Evolutionary conservation across 2,797 vertebrate genomes (phyloP), one percentile per base, ranked within the genome.

Genomic region (Distichodus sexfasciatus): DNA sequence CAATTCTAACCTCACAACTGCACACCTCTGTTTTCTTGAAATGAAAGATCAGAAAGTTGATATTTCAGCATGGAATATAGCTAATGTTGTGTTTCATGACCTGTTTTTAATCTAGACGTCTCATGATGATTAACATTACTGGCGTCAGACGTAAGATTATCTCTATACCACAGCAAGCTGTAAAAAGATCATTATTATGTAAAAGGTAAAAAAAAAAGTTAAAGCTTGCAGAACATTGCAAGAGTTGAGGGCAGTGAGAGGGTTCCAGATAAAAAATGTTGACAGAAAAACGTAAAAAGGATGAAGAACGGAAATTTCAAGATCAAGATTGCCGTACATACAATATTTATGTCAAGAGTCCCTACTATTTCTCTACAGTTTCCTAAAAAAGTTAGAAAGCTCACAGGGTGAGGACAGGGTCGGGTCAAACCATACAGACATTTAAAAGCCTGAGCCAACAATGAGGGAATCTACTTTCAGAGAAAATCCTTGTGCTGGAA

Each of bases 381-480:
- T 24, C n/a, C n/a, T n/a, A n/a, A n/a, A n/a, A n/a, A n/a, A n/a
- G n/a, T 61, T 53, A 69, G 53, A 43, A 67, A 68, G 64, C 35
- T 10, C 54, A 12, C 8, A 67, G 47, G 48, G 9, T 24, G 35
- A 60, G 50, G 19, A 63, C 29, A 69, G 28, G 48, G 85, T 63
- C 84, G 80, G 83, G 76, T 74, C 81, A 80, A 76, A 82, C 76
- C 79, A 86, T 77, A 83, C 79, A 79, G 75, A 82, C 83, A 90
- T 79, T 85, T 82, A 76, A 88, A 77, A 78, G 69, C 74, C 23
- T 26, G 50, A 43, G 33, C 33, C 74, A 72, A 77, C 72, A 82
- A 73, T 78, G 66, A 76, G 71, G 54, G 85, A 88, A 82, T 91
- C 86, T 86, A 85, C 87, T 92, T 90, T 89, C 88, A 88, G 82